Evolutionary conservation across 1,140 invertebrate species (phyloP).

Genomic region (Nylanderia fulva): DNA sequence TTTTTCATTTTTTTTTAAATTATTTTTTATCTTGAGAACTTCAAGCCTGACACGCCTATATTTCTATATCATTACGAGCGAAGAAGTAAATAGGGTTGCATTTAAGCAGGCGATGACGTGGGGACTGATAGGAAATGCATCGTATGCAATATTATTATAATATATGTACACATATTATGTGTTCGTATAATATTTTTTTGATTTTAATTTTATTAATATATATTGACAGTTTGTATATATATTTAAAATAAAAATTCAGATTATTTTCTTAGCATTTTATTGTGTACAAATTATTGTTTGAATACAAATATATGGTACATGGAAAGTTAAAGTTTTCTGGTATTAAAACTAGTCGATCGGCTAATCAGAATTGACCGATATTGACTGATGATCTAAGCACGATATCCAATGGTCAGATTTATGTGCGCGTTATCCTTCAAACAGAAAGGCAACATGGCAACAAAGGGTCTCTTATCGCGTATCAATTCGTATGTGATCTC

Average conservation of each 20-base stretch:
- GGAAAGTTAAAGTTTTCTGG: background rate
- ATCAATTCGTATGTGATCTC: background rate
- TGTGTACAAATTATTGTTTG: slow-evolving; percentile 9
- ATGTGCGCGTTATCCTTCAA: slow-evolving; percentile 27
- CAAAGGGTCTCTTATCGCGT: background rate
- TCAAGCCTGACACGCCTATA: slow-evolving; percentile 32
- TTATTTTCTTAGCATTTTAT: slow-evolving; percentile 59
- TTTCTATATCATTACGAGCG: background rate
- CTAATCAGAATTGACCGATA: background rate
- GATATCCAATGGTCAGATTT: slow-evolving; percentile 23
- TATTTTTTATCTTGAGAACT: background rate
- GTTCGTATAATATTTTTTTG: background rate
- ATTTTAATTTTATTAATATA: background rate
- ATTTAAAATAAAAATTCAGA: slow-evolving; percentile 11
- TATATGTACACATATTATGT: background rate
- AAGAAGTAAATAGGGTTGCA: slow-evolving; percentile 64
- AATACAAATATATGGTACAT: slow-evolving; percentile 44
- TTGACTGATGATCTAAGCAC: slow-evolving; percentile 1
- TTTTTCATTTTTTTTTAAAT: background rate
- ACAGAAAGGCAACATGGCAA: slow-evolving; percentile 35
- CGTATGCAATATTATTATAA: background rate
- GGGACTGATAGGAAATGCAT: background rate
- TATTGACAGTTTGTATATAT: background rate
- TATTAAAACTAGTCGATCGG: background rate
- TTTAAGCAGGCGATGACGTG: slow-evolving; percentile 60